Percentiles rank a stretch among this genome's conserved stretches.
Evolutionary conservation across 2,888 invertebrate species (phyloP).

Genomic region (Bellardia pandia): DNA sequence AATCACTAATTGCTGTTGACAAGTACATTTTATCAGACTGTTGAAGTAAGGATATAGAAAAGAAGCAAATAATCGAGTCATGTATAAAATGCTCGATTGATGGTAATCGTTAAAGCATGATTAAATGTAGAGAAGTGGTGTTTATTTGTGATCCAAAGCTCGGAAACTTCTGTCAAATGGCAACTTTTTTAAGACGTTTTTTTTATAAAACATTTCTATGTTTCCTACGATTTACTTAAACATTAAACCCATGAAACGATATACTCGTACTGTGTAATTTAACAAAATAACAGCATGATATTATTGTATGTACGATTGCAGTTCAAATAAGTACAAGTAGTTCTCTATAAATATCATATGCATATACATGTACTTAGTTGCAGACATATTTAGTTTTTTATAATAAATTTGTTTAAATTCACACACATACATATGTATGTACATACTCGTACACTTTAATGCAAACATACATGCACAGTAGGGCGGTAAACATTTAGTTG

Average conservation of each 20-base stretch:
- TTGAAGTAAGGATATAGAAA: background rate
- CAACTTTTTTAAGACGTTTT: too few species aligned
- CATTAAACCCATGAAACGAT: background rate
- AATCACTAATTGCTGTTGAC: slow-evolving; percentile 67
- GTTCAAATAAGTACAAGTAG: background rate
- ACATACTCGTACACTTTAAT: background rate
- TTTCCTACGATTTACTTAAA: background rate
- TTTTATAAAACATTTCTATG: too few species aligned
- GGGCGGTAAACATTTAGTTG: too few species aligned
- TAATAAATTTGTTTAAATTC: slow-evolving; percentile 24
- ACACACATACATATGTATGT: background rate
- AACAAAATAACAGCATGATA: background rate
- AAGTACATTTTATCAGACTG: slow-evolving; percentile 45
- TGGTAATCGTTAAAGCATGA: slow-evolving; percentile 8
- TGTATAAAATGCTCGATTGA: slow-evolving; percentile 37
- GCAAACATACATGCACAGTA: background rate
- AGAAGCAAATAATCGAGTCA: slow-evolving; percentile 32
- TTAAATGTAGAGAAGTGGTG: background rate
- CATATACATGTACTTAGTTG: too few species aligned
- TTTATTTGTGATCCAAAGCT: background rate
- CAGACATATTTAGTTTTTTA: background rate
- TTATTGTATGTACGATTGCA: background rate
- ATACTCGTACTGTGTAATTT: background rate
- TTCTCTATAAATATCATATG: background rate
- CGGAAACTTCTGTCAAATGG: too few species aligned